Evolutionary conservation across 2,888 invertebrate genomes (phyloP), one percentile per base, ranked within the genome.

Genomic region (Mythimna vitellina): DNA sequence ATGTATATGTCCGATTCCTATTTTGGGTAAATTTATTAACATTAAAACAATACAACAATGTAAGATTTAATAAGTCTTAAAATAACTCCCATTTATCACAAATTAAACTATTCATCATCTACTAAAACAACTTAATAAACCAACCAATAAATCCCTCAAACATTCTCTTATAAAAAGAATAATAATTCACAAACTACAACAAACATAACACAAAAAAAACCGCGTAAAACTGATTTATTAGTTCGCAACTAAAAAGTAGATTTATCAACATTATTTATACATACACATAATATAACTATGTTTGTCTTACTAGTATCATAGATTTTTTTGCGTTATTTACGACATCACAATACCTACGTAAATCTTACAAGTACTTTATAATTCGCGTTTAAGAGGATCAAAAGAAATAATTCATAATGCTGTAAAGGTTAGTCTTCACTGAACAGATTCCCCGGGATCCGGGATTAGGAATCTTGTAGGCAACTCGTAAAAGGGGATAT

Each of bases 401-500:
- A 82, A 82, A 81, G 78, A 73, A 80, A 73, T 76, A 68, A 70
- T 73, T 82, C 71, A 73, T 65, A 62, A 53, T 62, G 70, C 38
- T 75, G 53, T 42, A 79, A 72, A 76, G 80, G 25, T 32, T 42
- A 38, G 70, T 65, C 32, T 63, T 25, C 73, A 82, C 53, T 66
- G 68, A 42, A 57, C 53, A 58, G 42, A 62, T 63, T 63, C 64
- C 22, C 22, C 64, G 56, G 73, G 57, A 71, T 65, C 46, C 53
- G 65, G 74, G 82, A 82, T 81, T 78, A 82, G 57, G 68, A 46
- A 78, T 71, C 74, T 65, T 69, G 82, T 64, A 69, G 64, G 68
- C 64, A 82, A 84, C 68, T 85, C 85, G 70, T 85, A 84, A 84
- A 84, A 85, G 70, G 46, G 76, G 85, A 78, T 85, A 80, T 78